Evolutionary conservation across 2,888 invertebrate species (phyloP).

Genomic region (Andrena praecox): DNA sequence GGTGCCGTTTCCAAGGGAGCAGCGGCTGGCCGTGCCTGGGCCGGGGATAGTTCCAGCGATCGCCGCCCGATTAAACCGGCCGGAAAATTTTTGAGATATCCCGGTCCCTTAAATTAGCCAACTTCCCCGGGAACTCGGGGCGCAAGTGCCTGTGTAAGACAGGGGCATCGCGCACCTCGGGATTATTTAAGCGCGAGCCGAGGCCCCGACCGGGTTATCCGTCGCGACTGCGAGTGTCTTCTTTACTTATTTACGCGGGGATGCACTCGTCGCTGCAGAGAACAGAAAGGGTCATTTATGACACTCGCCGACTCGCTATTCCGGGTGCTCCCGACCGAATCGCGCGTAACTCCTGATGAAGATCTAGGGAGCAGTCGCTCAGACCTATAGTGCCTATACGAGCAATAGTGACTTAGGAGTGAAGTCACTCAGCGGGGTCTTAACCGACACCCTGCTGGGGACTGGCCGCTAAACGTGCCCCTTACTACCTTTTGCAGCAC

Average conservation of each 20-base stretch:
- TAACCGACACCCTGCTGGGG: no score
- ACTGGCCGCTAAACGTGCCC: no score
- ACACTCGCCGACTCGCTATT: not conserved
- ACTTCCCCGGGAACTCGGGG: slow-evolving; percentile 30
- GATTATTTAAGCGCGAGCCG: slow-evolving; percentile 49
- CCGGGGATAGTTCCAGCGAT: slow-evolving; percentile 5
- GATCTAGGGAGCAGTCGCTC: no score
- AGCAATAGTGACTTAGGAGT: no score
- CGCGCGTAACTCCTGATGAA: no score
- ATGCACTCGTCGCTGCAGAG: not conserved
- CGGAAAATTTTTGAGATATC: slow-evolving; percentile 56
- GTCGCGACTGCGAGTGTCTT: slow-evolving; percentile 44
- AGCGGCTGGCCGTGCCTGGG: not conserved
- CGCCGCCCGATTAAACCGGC: slow-evolving; percentile 48
- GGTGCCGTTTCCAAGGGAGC: not conserved
- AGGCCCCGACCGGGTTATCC: slow-evolving; percentile 37
- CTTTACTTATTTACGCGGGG: slow-evolving; percentile 51
- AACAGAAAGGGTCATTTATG: not conserved
- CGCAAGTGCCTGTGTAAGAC: not conserved
- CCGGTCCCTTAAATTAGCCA: slow-evolving; percentile 40
- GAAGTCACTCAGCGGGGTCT: no score
- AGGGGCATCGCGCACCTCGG: slow-evolving; percentile 1
- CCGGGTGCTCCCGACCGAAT: not conserved
- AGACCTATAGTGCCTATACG: no score
- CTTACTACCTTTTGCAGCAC: no score